Conservation (phyloP, 2,113 vertebrate species). For the Mustela nigripes region DNA sequence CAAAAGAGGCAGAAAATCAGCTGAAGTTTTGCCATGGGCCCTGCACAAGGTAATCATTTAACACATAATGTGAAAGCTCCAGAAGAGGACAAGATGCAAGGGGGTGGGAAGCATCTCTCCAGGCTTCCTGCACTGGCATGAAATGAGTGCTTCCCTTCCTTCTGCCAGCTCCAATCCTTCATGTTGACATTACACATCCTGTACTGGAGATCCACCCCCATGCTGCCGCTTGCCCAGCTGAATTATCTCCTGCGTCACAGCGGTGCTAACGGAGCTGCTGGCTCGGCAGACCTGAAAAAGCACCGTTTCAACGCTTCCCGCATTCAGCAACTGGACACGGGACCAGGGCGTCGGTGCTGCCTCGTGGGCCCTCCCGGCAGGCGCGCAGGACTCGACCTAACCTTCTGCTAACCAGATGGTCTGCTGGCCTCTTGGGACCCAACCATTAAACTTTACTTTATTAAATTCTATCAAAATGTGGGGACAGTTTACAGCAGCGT, state of each 20-base stretch:
- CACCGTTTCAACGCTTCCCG: conserved; percentile 91
- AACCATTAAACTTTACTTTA: conserved; percentile 87
- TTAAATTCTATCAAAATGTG: conserved; percentile 86
- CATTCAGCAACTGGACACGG: conserved; percentile 85
- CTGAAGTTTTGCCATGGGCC: conserved; percentile 85
- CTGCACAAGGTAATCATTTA: conserved; percentile 85
- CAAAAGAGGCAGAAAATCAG: conserved; percentile 83
- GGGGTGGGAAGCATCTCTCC: conserved; percentile 81
- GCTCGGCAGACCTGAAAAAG: conserved; percentile 91
- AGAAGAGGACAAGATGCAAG: conserved; percentile 86
- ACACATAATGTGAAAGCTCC: conserved; percentile 80
- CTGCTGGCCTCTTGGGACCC: conserved; percentile 83
- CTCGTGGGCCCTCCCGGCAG: conserved; percentile 82
- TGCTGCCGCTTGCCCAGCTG: conserved; percentile 94
- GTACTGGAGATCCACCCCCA: conserved; percentile 93
- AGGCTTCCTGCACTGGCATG: conserved; percentile 91
- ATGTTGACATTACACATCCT: conserved; percentile 95
- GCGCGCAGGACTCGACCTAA: conserved; percentile 80
- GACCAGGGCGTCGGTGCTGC: conserved; percentile 76
- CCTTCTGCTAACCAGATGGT: conserved; percentile 89
- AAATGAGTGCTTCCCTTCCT: conserved; percentile 91
- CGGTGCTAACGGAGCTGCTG: conserved; percentile 94
- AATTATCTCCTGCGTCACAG: conserved; percentile 99
- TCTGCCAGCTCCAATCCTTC: conserved; percentile 92
- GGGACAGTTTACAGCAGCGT: conserved; percentile 82